phyloP scores from a whole-genome alignment of 2,888 invertebrate species.

The Agonum fuliginosum region DNA sequence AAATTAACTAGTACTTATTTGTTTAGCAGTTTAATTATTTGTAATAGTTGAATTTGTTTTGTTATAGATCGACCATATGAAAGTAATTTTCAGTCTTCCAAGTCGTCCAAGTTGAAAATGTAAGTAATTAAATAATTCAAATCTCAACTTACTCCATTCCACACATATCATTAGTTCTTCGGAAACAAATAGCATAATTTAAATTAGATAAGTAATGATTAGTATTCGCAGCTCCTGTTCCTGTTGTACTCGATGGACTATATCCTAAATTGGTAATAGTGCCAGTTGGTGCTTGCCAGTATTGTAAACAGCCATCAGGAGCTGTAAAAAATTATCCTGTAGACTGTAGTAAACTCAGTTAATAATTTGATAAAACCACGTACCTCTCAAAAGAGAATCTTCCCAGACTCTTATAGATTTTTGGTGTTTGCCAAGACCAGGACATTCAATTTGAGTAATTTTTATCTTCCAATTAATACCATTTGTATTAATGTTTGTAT shows the following conservation, averaged over 20 bases:
- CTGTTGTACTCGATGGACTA: slow-evolving; percentile 66
- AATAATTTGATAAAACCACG: background rate
- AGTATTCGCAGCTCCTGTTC: slow-evolving; percentile 38
- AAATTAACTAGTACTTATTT: too few relatives aligned
- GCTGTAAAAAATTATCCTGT: slow-evolving; percentile 69
- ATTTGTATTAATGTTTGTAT: slow-evolving; percentile 76
- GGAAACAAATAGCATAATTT: slow-evolving; percentile 80
- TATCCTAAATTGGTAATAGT: slow-evolving; percentile 79
- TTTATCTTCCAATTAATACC: slow-evolving; percentile 75
- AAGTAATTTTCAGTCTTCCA: too few relatives aligned
- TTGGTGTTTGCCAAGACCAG: slow-evolving; percentile 61
- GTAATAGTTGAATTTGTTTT: too few relatives aligned
- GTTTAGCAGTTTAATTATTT: too few relatives aligned
- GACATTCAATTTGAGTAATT: slow-evolving; percentile 79
- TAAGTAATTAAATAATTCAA: slow-evolving; percentile 52
- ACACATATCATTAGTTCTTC: slow-evolving; percentile 68
- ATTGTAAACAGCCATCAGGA: slow-evolving; percentile 81
- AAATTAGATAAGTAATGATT: slow-evolving; percentile 75
- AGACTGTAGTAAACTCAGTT: slow-evolving; percentile 23
- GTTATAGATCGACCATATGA: too few relatives aligned
- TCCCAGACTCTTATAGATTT: slow-evolving; percentile 61
- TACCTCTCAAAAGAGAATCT: slow-evolving; percentile 66
- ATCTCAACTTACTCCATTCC: slow-evolving; percentile 66
- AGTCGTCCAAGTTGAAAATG: slow-evolving; percentile 64
- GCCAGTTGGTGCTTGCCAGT: slow-evolving; percentile 77